Percentiles rank a stretch among this genome's conserved stretches.
These are phyloP conservation scores for Limulus polyphemus DNA, from an alignment of 2,888 invertebrate species.

Conservation along the genomic window DNA sequence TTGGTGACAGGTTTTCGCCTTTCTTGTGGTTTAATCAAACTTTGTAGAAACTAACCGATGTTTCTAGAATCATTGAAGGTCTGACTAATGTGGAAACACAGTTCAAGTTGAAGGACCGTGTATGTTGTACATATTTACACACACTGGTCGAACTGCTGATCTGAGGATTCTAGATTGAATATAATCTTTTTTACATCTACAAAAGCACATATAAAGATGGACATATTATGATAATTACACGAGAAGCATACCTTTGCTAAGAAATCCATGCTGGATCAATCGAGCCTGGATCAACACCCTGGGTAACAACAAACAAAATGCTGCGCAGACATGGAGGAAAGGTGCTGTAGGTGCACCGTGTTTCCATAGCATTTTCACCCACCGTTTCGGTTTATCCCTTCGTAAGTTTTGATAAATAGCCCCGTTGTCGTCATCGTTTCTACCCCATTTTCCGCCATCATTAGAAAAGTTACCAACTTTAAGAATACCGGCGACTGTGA, in stretches of 20 bases:
- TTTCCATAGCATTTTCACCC: conserved; percentile 39
- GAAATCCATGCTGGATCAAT: conserved; percentile 64
- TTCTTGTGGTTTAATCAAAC: no score
- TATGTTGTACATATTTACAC: no score
- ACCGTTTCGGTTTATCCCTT: conserved; percentile 7
- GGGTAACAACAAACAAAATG: conserved; percentile 67
- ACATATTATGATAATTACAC: no score
- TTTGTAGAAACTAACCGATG: no score
- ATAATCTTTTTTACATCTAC: no score
- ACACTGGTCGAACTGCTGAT: no score
- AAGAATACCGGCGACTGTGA: conserved; percentile 55
- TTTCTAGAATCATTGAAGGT: no score
- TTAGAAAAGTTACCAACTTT: conserved; percentile 64
- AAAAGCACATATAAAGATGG: no score
- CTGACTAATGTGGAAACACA: no score
- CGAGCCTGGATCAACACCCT: conserved; percentile 69
- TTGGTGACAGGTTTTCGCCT: no score
- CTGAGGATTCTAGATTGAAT: no score
- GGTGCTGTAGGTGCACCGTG: conserved; percentile 76
- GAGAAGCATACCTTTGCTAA: conserved; percentile 53
- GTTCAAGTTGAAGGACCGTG: no score
- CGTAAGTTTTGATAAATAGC: conserved; percentile 19
- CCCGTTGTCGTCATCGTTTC: conserved; percentile 13
- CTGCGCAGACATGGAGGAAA: conserved; percentile 65
- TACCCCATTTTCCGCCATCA: conserved; percentile 67